Percentiles rank a stretch among this genome's conserved stretches.
Evolutionary conservation across 2,113 vertebrate species (phyloP).

Genomic region (Centropus unirufus): DNA sequence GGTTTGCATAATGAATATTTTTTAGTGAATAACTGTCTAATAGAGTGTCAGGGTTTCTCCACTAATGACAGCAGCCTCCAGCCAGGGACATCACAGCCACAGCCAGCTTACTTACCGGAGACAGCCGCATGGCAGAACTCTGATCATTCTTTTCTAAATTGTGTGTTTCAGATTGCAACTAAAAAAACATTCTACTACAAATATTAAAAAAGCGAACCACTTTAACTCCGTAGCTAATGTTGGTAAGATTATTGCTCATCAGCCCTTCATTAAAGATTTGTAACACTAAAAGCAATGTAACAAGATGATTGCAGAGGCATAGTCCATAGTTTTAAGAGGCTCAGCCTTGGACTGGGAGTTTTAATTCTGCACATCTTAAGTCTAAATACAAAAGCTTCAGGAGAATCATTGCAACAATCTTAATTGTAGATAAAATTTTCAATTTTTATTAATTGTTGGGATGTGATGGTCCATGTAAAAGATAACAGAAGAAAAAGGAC

Average conservation of each 20-base stretch:
- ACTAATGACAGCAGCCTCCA: conserved; percentile 18
- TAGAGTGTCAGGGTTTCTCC: neutral
- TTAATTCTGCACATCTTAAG: neutral
- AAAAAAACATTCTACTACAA: neutral
- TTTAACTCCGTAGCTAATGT: neutral
- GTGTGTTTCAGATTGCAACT: neutral
- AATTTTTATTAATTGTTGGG: neutral
- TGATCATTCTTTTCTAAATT: neutral
- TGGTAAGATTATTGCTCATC: neutral
- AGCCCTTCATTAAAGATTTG: neutral
- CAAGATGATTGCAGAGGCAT: neutral
- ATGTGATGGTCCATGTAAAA: neutral
- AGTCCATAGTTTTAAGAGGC: neutral
- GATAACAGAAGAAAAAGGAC: neutral
- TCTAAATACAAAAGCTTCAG: neutral
- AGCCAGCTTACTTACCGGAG: accelerated
- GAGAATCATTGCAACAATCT: neutral
- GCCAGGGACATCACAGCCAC: neutral
- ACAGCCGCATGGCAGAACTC: neutral
- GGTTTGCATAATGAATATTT: conserved; percentile 7
- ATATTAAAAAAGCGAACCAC: neutral
- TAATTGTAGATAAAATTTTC: neutral
- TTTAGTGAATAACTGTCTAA: neutral
- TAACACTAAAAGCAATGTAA: neutral
- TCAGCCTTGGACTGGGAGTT: neutral